Evolutionary conservation across 2,888 invertebrate species (phyloP), one percentile per base, ranked within the genome.

Genomic region (Clostera curtula): DNA sequence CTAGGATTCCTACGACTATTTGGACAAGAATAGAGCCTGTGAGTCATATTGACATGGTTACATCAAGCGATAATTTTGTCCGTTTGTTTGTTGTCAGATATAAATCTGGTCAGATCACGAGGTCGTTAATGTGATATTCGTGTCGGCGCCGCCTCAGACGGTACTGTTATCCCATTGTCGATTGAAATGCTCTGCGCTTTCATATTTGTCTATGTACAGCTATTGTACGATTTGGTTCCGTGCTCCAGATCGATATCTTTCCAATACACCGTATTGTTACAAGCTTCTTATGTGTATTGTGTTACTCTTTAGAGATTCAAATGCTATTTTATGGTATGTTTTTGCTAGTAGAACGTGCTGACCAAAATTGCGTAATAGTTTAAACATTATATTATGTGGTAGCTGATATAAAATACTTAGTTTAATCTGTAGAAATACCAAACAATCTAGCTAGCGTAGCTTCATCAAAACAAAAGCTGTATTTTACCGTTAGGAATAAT

Each of bases 111-210:
- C 54, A 69, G 76, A 77, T 79, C 76, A 77, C 76, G 79, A 77
- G 75, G 72, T 72, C 63, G 74, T 75, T 80, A 80, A 77, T 79
- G 79, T 74, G 70, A 75, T 74, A 77, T 76, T 80, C 76, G 77
- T 79, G 80, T 79, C 77, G 73, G 65, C 73, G 71, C 69, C 62
- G 67, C 56, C 69, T 66, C 54, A 60, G 62, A 63, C 64, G 42
- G 56, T 64, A 72, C 82, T 75, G 82, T 77, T 83, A 82, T 55
- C 51, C 74, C 61, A 77, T 82, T 80, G 82, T 79, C 69, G 71
- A 73, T 75, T 74, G 68, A 65, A 76, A 70, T 67, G 62, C 57
- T 56, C 58, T 36, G 53, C 36, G 66, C 75, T 74, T 72, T 76
- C 72, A 76, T 75, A 79, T 79, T 79, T 75, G 74, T 72, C 64